Percentiles rank a stretch among this genome's conserved stretches.
Conservation (phyloP, 1,140 invertebrate genomes). For the Trichonephila clavata region DNA sequence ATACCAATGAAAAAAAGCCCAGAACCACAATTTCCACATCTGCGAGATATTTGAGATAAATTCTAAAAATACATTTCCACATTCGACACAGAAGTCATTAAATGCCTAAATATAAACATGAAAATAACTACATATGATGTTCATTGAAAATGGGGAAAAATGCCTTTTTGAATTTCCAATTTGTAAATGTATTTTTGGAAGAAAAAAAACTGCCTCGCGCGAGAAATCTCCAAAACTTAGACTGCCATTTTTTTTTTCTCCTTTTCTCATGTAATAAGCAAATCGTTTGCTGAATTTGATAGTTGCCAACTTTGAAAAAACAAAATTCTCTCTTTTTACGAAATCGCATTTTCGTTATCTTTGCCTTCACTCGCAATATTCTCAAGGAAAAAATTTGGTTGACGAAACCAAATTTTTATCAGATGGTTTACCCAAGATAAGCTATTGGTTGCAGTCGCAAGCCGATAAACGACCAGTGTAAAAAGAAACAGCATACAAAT, state of each 20-base stretch:
- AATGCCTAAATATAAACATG: slow-evolving; percentile 59
- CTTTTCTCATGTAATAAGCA: not conserved
- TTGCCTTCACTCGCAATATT: not conserved
- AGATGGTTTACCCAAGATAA: not conserved
- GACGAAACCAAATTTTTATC: not conserved
- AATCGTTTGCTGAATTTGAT: not conserved
- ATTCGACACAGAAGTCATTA: slow-evolving; percentile 1
- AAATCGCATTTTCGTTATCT: not conserved
- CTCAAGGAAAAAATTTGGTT: not conserved
- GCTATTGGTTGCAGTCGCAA: not conserved
- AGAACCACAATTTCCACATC: slow-evolving; percentile 47
- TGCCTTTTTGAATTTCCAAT: not conserved
- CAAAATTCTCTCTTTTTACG: not conserved
- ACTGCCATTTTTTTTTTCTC: not conserved
- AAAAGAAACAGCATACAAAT: not conserved
- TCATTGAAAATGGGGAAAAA: not conserved
- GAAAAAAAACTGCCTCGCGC: not conserved
- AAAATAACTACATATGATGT: slow-evolving; percentile 39
- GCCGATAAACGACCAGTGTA: not conserved
- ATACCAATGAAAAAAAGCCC: slow-evolving; percentile 11
- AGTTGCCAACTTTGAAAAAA: not conserved
- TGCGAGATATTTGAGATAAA: slow-evolving; percentile 53
- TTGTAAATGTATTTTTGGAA: not conserved
- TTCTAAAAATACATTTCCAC: not conserved
- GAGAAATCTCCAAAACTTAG: not conserved